phyloP scores from a whole-genome alignment of 1,140 invertebrate genomes.

The Coenobita brevimanus region DNA sequence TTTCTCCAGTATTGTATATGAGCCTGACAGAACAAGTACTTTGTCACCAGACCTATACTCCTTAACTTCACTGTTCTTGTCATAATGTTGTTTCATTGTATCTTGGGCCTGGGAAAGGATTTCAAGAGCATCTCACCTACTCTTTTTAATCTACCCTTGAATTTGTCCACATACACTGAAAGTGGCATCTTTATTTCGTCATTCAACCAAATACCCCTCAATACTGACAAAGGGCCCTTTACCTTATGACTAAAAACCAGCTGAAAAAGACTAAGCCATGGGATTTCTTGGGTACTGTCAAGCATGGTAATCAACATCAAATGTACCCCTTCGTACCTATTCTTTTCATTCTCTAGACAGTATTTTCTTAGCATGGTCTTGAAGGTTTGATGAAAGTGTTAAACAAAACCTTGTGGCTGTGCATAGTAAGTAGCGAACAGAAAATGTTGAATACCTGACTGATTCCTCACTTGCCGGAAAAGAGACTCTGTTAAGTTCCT shows the following conservation, averaged over 20 bases:
- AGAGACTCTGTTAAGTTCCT: not conserved
- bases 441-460: not conserved
- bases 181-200: not conserved
- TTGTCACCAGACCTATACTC: not conserved
- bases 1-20: not conserved
- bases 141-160: not conserved
- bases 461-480: not conserved
- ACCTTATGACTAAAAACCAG: conserved; percentile 16
- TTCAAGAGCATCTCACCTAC: not conserved
- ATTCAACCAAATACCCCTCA: not conserved
- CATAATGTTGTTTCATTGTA: not conserved
- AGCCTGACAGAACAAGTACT: not conserved
- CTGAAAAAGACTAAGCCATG: not conserved
- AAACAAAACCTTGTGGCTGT: not conserved
- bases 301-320: not conserved
- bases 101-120: not conserved
- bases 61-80: not conserved
- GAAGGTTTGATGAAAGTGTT: not conserved
- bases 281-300: not conserved
- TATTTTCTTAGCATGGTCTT: conserved; percentile 1
- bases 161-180: not conserved
- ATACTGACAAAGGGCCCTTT: not conserved
- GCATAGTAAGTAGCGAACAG: not conserved
- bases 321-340: not conserved
- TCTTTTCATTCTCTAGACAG: not conserved